Evolutionary conservation across 2,888 invertebrate genomes (phyloP).

Genomic region (Drosophila tripunctata): DNA sequence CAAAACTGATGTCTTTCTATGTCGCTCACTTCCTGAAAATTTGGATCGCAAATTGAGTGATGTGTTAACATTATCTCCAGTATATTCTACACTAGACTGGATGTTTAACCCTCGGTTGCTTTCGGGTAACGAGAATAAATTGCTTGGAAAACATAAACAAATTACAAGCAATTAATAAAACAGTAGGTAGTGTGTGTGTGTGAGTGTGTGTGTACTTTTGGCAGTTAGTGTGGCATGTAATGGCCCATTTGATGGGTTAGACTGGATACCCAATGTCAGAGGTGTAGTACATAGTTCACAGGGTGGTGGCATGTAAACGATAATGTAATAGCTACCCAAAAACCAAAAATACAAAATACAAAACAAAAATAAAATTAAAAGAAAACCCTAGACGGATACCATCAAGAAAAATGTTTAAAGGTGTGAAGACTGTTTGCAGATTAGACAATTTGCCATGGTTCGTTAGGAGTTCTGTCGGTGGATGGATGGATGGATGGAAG

Average conservation of each 20-base stretch:
- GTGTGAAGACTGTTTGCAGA: slow-evolving; percentile 72
- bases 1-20: too few species aligned
- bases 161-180: slow-evolving; percentile 74
- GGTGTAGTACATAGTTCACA: too few species aligned
- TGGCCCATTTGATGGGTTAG: slow-evolving; percentile 49
- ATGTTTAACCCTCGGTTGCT: slow-evolving; percentile 34
- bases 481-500: slow-evolving; percentile 8
- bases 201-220: slow-evolving; percentile 19
- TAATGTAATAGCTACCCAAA: slow-evolving; percentile 47
- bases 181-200: slow-evolving; percentile 19
- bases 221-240: slow-evolving; percentile 38
- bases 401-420: slow-evolving; percentile 47
- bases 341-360: too few species aligned
- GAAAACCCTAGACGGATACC: slow-evolving; percentile 14
- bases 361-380: too few species aligned
- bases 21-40: slow-evolving; percentile 3
- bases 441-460: slow-evolving; percentile 75
- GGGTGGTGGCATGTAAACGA: slow-evolving; percentile 57
- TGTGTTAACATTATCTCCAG: slow-evolving; percentile 20
- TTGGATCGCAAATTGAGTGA: slow-evolving; percentile 24
- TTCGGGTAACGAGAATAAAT: slow-evolving; percentile 48
- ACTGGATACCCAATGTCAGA: slow-evolving; percentile 14
- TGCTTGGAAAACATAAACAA: slow-evolving; percentile 69
- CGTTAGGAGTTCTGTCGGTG: slow-evolving; percentile 53
- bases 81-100: background rate